A percentile compares a stretch with the other conserved stretches of the same genome.
phyloP scores from a whole-genome alignment of 2,888 invertebrate genomes.

The Parnassius glacialis region DNA sequence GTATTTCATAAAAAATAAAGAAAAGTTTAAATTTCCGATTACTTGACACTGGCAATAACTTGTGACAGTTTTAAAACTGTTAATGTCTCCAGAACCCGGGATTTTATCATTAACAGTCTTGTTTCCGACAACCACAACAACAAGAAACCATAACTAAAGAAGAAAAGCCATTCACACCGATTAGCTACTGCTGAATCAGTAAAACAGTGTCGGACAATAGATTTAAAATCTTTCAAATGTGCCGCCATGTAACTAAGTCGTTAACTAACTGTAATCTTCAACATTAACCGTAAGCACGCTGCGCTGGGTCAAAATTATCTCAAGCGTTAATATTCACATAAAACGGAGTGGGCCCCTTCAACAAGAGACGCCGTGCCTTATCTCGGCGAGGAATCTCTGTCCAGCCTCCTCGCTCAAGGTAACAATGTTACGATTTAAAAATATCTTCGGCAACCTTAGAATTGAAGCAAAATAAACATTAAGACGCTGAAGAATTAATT shows the following conservation, averaged over 20 bases:
- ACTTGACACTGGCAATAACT: too few relatives aligned
- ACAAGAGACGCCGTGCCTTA: constrained; percentile 13
- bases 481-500: neutral
- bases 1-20: too few relatives aligned
- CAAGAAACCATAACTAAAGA: too few relatives aligned
- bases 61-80: too few relatives aligned
- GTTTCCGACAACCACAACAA: too few relatives aligned
- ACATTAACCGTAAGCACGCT: constrained; percentile 5
- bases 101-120: too few relatives aligned
- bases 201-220: too few relatives aligned
- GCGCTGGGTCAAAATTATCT: constrained; percentile 1
- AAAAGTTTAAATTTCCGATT: too few relatives aligned
- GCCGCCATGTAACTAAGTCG: neutral
- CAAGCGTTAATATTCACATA: constrained; percentile 12
- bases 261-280: constrained; percentile 1
- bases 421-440: constrained; percentile 8
- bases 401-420: constrained; percentile 1
- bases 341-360: constrained; percentile 4
- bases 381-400: constrained; percentile 9
- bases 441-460: neutral
- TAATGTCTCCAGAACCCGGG: too few relatives aligned
- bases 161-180: too few relatives aligned
- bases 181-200: too few relatives aligned
- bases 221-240: neutral
- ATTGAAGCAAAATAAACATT: constrained; percentile 13